Percentiles rank a stretch among this genome's conserved stretches.
phyloP scores from a whole-genome alignment of 2,888 invertebrate species.

The Megaustenia siamemsis region DNA sequence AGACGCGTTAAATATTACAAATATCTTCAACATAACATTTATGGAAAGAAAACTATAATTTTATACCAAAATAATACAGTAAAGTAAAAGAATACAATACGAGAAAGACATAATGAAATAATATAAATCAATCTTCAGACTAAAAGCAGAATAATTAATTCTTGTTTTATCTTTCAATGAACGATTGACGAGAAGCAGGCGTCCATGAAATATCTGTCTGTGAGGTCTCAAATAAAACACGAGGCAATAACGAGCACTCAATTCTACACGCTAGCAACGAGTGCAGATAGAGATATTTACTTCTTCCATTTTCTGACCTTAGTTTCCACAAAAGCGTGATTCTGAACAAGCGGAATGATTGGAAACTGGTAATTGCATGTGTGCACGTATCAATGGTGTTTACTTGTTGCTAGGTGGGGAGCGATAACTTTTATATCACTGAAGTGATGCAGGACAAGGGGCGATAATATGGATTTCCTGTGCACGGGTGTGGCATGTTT shows the following conservation, averaged over 20 bases:
- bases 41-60: too few species aligned
- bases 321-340: not conserved
- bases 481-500: not conserved
- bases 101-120: too few species aligned
- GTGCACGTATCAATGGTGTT: not conserved
- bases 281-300: not conserved
- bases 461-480: not conserved
- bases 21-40: too few species aligned
- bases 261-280: not conserved
- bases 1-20: too few species aligned
- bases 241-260: not conserved
- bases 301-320: not conserved
- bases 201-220: not conserved
- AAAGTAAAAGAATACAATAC: too few species aligned
- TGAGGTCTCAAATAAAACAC: not conserved
- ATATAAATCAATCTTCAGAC: too few species aligned
- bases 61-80: too few species aligned
- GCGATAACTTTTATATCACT: not conserved
- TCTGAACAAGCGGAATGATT: not conserved
- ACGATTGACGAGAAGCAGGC: too few species aligned
- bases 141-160: too few species aligned
- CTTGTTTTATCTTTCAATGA: too few species aligned
- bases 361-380: conserved; percentile 7
- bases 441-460: not conserved
- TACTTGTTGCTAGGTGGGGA: not conserved